These are phyloP conservation scores for Oncorhynchus mykiss DNA, from an alignment of 2,113 vertebrate species.

Conservation along the genomic window DNA sequence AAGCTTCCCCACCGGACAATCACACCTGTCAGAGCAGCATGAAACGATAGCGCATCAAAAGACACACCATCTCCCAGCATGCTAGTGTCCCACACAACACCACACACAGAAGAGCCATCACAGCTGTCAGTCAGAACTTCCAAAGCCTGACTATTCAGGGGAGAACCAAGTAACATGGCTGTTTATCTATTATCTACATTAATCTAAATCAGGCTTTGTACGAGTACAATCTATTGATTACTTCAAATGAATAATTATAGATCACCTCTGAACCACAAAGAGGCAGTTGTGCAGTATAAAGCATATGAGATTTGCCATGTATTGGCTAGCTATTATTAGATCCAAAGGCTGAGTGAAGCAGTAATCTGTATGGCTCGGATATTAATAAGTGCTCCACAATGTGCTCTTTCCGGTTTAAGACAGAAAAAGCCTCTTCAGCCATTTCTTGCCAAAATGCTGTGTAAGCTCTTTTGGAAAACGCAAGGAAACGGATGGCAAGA, in stretches of 20 bases:
- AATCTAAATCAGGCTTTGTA: too few relatives aligned
- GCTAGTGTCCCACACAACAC: not conserved
- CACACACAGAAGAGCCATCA: not conserved
- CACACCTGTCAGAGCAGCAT: not conserved
- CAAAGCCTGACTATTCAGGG: not conserved
- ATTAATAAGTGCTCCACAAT: conserved; percentile 41
- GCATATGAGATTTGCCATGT: conserved; percentile 10
- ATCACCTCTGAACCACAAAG: too few relatives aligned
- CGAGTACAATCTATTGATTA: too few relatives aligned
- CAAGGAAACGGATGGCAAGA: conserved; percentile 26
- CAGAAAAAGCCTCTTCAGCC: conserved; percentile 49
- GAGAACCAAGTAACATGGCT: not conserved
- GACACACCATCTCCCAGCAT: not conserved
- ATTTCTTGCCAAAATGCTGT: conserved; percentile 49
- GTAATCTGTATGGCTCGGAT: conserved; percentile 29
- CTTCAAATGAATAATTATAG: too few relatives aligned
- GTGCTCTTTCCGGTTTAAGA: conserved; percentile 4
- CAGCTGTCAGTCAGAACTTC: not conserved
- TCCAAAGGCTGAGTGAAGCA: conserved; percentile 18
- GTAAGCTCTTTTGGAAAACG: conserved; percentile 46
- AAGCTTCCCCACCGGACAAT: too few relatives aligned
- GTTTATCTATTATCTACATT: not conserved
- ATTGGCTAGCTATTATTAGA: conserved; percentile 23
- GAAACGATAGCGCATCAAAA: not conserved
- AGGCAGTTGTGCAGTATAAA: not conserved